Base-by-base conservation (phyloP, 2,113 vertebrate genomes). In the Phylloscopus trochiloides region DNA sequence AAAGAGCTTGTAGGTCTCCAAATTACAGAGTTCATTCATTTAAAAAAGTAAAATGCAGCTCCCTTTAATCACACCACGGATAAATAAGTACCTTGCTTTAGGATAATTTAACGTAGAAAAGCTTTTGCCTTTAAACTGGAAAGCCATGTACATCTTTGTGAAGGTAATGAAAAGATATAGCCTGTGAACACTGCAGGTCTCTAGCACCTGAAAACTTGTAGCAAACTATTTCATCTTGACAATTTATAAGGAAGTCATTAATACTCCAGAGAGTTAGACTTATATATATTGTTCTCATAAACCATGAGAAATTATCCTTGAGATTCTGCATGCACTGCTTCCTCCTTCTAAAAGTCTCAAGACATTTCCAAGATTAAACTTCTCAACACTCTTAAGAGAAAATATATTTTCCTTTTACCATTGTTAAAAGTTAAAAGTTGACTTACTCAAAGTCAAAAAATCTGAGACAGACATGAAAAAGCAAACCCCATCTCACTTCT, bases 101-200 rank as follows among this genome's bases (percentile, higher is more conserved):
- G 17, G 12, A 34, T 72, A 57, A 82, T 48, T 90, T 65, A 54
- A 81, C 5, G 3, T 4, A 58, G 67, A 86, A 88, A 86, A 70
- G 42, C 22, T 38, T 83, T 74, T 45, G 43, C n/a, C 34, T 76
- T 57, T 50, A 40, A 92, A 66, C 11, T 62, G 25, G 47, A 87
- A 88, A 84, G 51, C 21, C n/a, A 55, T 2, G 25, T 38, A 48
- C 17, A 77, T n/a, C 42, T 29, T 52, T 12, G 31, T 68, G 45
- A 81, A 54, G 18, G 34, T 54, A 85, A 75, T 51, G 38, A 88
- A 93, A 88, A 88, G 73, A 92, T 94, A 95, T 28, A 89, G 45
- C n/a, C 52, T 58, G 17, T 20, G 18, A 94, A 85, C 42, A 72
- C 14, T 52, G 38, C 48, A 81, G 43, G 18, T 71, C 32, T 83